phyloP scores from a whole-genome alignment of 1,140 invertebrate genomes.

The Cyclargus thomasi region DNA sequence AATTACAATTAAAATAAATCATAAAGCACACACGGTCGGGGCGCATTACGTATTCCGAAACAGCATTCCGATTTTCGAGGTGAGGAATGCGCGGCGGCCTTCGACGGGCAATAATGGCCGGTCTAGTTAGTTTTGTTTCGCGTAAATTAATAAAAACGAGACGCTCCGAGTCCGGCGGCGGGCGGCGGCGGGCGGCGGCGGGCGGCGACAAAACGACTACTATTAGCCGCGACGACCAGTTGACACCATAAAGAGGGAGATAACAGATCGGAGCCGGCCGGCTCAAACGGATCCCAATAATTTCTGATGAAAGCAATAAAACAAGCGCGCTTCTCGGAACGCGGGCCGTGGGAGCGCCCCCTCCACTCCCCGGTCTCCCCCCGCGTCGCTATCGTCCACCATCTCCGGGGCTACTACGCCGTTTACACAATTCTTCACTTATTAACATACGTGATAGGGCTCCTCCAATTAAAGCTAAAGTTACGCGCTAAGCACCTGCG shows the following conservation, averaged over 20 bases:
- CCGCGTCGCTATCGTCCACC: neutral
- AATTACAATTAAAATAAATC: neutral
- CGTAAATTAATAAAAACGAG: constrained; percentile 17
- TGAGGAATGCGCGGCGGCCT: neutral
- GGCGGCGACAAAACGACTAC: constrained; percentile 30
- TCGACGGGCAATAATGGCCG: neutral
- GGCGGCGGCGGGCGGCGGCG: constrained; percentile 18
- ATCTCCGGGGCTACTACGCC: neutral
- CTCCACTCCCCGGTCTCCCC: neutral
- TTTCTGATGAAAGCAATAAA: constrained; percentile 30
- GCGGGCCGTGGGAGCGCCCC: constrained; percentile 30
- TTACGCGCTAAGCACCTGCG: neutral
- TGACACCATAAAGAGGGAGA: constrained; percentile 38
- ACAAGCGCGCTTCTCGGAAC: constrained; percentile 31
- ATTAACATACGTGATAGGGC: neutral
- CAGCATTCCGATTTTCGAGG: neutral
- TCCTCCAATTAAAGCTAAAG: neutral
- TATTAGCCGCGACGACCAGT: constrained; percentile 36
- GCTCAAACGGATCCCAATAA: constrained; percentile 29
- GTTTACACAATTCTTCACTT: constrained; percentile 1
- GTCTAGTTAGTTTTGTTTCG: constrained; percentile 15
- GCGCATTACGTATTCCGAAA: neutral
- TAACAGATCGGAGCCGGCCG: constrained; percentile 34
- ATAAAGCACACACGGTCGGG: neutral
- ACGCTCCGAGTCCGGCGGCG: constrained; percentile 24